These are phyloP conservation scores for Limnothrissa miodon DNA, from an alignment of 2,113 vertebrate species.

Conservation along the genomic window DNA sequence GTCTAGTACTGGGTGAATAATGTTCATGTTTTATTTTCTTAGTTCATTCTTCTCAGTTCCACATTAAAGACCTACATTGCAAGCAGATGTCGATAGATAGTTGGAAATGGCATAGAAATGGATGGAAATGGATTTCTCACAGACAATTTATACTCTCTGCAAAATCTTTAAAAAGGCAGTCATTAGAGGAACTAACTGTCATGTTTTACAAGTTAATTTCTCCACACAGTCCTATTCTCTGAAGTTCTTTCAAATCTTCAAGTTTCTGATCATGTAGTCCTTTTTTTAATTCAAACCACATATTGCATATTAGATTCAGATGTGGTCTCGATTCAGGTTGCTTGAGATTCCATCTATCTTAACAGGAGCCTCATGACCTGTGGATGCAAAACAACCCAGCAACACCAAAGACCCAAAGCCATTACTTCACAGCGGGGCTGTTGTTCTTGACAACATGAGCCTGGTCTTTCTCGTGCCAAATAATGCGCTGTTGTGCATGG, in stretches of 20 bases:
- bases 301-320: neutral
- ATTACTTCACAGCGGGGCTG: constrained; percentile 11
- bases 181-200: neutral
- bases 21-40: constrained; percentile 19
- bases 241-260: neutral
- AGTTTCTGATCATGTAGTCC: neutral
- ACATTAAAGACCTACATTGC: neutral
- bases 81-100: neutral
- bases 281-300: neutral
- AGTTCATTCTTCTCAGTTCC: constrained; percentile 7
- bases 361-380: constrained; percentile 1
- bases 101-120: neutral
- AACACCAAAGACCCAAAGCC: constrained; percentile 7
- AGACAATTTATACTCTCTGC: neutral
- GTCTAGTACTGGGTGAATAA: constrained; percentile 31
- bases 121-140: neutral
- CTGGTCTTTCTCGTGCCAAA: neutral
- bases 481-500: neutral
- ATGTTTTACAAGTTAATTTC: neutral
- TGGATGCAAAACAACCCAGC: neutral
- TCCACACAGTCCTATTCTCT: neutral
- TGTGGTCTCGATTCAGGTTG: neutral
- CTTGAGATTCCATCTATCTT: constrained; percentile 4
- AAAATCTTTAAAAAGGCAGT: neutral
- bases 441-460: constrained; percentile 10